Conservation (phyloP, 2,113 vertebrate species). For the Petromus typicus region DNA sequence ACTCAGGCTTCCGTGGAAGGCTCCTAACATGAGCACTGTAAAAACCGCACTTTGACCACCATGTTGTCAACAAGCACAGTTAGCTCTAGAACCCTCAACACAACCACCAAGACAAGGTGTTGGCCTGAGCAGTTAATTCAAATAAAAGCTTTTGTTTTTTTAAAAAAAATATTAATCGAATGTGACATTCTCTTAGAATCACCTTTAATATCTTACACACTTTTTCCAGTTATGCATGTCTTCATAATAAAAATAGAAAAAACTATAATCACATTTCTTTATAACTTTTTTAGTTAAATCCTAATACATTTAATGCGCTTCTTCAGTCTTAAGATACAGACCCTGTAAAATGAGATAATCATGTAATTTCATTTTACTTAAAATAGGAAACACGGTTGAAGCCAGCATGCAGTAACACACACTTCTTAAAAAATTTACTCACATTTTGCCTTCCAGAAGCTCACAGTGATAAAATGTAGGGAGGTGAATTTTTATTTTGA, state of each 20-base stretch:
- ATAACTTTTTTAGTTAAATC: conserved; percentile 47
- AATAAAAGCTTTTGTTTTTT: conserved; percentile 49
- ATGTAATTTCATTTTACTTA: conserved; percentile 75
- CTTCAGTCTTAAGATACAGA: conserved; percentile 57
- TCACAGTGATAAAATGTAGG: conserved; percentile 56
- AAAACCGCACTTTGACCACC: conserved; percentile 37
- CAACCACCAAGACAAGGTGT: conserved; percentile 60
- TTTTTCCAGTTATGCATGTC: not conserved
- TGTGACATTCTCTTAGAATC: not conserved
- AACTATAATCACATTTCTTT: conserved; percentile 27
- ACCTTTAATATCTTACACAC: conserved; percentile 16
- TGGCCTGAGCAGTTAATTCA: conserved; percentile 60
- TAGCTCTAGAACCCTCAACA: conserved; percentile 64
- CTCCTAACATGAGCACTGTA: not conserved
- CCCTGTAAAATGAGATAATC: conserved; percentile 71
- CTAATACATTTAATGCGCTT: conserved; percentile 53
- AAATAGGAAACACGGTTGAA: conserved; percentile 65
- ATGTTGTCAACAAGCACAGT: conserved; percentile 62
- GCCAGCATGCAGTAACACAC: conserved; percentile 54
- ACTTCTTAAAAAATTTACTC: conserved; percentile 61
- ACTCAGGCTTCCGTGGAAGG: conserved; percentile 55
- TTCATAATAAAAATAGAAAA: conserved; percentile 61
- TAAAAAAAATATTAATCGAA: conserved; percentile 7
- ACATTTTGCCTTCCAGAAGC: conserved; percentile 65
- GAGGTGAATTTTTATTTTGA: conserved; percentile 67